Evolutionary conservation across 2,113 vertebrate genomes (phyloP).

Genomic region (Bagarius yarrelli): DNA sequence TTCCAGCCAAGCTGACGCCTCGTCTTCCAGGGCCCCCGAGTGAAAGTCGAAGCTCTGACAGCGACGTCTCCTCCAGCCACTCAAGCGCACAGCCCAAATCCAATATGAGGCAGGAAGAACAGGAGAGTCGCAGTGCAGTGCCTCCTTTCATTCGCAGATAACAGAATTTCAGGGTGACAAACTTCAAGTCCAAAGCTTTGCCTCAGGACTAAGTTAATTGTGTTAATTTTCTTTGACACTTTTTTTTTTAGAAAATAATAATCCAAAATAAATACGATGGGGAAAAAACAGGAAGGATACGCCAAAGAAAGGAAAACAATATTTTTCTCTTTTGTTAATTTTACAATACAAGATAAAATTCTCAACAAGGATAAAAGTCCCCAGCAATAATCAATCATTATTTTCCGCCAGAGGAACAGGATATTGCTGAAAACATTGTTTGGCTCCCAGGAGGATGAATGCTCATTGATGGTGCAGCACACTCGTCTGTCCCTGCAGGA

Average conservation of each 20-base stretch:
- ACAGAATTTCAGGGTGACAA: constrained; percentile 76
- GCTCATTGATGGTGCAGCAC: constrained; percentile 68
- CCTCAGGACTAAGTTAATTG: constrained; percentile 74
- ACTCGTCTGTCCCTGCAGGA: constrained; percentile 69
- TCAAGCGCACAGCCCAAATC: constrained; percentile 51
- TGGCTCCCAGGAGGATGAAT: constrained; percentile 71
- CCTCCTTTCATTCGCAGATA: constrained; percentile 71
- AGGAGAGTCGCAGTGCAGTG: constrained; percentile 52
- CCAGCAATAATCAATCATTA: constrained; percentile 79
- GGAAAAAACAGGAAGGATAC: constrained; percentile 47
- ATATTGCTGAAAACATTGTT: constrained; percentile 70
- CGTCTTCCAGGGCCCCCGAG: constrained; percentile 43
- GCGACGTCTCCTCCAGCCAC: constrained; percentile 50
- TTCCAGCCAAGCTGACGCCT: constrained; percentile 45
- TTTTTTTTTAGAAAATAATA: constrained; percentile 64
- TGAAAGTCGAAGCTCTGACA: constrained; percentile 54
- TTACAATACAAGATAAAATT: constrained; percentile 23
- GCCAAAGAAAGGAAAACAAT: constrained; percentile 43
- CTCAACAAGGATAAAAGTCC: constrained; percentile 62
- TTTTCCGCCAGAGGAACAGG: constrained; percentile 65
- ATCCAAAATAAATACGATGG: constrained; percentile 42
- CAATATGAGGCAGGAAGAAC: constrained; percentile 57
- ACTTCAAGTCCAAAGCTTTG: constrained; percentile 67
- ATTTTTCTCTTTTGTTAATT: constrained; percentile 14
- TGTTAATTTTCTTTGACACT: constrained; percentile 73